A percentile compares a stretch with the other conserved stretches of the same genome.
Conservation (phyloP, 64 coral and sea anemone species). For the Anthopleura sola region DNA sequence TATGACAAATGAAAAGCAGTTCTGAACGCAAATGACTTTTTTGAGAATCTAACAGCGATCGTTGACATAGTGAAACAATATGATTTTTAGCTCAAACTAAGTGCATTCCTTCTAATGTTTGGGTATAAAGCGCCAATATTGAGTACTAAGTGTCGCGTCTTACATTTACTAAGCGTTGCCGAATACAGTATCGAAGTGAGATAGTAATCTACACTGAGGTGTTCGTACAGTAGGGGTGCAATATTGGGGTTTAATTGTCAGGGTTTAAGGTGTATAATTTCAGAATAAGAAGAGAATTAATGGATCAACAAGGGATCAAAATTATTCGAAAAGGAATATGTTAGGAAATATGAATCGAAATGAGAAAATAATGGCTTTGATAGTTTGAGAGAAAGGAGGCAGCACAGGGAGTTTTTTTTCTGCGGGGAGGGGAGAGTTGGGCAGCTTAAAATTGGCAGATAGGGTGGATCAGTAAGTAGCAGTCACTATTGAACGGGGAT, state of each 20-base stretch:
- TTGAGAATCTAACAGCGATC: neutral
- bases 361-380: neutral
- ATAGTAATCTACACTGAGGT: neutral
- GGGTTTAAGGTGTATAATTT: neutral
- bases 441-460: too few species aligned
- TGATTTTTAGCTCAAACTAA: neutral
- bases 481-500: too few species aligned
- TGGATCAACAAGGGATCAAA: neutral
- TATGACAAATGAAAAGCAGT: neutral
- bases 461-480: too few species aligned
- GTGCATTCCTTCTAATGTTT: neutral
- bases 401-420: too few species aligned
- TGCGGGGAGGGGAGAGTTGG: too few species aligned
- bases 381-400: neutral
- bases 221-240: neutral
- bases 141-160: neutral
- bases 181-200: neutral
- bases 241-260: neutral
- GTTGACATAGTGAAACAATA: neutral
- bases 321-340: neutral
- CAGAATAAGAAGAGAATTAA: neutral
- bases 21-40: neutral
- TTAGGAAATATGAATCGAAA: neutral
- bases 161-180: neutral
- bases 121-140: neutral